Percentiles rank a stretch among this genome's conserved stretches.
Evolutionary conservation across 2,888 invertebrate genomes (phyloP).

Genomic region (Ophioninae sp.): DNA sequence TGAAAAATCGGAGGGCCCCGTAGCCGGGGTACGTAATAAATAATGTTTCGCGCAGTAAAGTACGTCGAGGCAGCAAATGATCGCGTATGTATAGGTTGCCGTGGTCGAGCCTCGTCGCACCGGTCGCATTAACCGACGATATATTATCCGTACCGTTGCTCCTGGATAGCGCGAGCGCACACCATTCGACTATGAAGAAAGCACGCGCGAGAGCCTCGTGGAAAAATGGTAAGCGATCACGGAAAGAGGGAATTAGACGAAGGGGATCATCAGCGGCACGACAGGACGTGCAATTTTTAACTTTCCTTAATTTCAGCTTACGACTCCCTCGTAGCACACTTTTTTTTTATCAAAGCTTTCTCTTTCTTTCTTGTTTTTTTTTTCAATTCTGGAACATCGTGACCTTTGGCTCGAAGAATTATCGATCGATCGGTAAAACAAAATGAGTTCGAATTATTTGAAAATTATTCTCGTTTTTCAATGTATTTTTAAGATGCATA

Average conservation of each 20-base stretch:
- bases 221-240: slow-evolving; percentile 72
- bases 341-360: slow-evolving; percentile 13
- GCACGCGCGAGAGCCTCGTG: slow-evolving; percentile 58
- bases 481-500: too few relatives aligned
- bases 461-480: too few relatives aligned
- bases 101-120: slow-evolving; percentile 36
- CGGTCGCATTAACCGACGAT: slow-evolving; percentile 61
- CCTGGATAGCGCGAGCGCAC: slow-evolving; percentile 36
- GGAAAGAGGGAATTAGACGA: slow-evolving; percentile 70
- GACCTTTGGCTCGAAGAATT: neutral
- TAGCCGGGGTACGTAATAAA: neutral
- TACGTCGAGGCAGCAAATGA: neutral
- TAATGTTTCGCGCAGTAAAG: neutral
- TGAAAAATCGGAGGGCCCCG: neutral
- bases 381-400: slow-evolving; percentile 4
- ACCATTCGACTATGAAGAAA: slow-evolving; percentile 55
- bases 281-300: slow-evolving; percentile 67
- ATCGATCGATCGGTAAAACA: slow-evolving; percentile 34
- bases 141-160: slow-evolving; percentile 61
- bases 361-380: neutral
- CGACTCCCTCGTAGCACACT: neutral
- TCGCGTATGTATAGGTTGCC: neutral
- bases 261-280: slow-evolving; percentile 66
- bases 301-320: slow-evolving; percentile 56
- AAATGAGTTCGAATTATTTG: slow-evolving; percentile 20